Evolutionary conservation across 1,140 invertebrate genomes (phyloP).

Genomic region (Ceratina japonica): DNA sequence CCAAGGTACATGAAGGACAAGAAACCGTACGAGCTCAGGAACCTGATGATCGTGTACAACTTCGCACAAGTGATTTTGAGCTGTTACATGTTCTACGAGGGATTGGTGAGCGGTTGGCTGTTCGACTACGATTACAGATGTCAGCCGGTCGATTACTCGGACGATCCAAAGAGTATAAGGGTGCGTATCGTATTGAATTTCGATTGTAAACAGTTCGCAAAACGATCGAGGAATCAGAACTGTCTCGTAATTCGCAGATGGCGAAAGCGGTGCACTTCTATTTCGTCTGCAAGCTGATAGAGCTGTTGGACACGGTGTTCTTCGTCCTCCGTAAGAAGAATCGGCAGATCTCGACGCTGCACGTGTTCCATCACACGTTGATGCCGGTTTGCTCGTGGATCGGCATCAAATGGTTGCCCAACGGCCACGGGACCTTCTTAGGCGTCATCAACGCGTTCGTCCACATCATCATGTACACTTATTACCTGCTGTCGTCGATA

Average conservation of each 20-base stretch:
- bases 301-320: conserved; percentile 87
- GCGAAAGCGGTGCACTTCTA: conserved; percentile 76
- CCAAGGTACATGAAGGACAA: conserved; percentile 91
- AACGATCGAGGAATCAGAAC: too few relatives aligned
- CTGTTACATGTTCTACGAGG: conserved; percentile 86
- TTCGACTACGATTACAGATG: conserved; percentile 89
- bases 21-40: conserved; percentile 90
- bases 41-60: conserved; percentile 90
- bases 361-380: conserved; percentile 87
- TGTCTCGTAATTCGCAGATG: conserved; percentile 71
- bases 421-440: conserved; percentile 90
- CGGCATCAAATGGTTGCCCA: conserved; percentile 88
- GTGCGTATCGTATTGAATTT: conserved; percentile 81
- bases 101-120: conserved; percentile 83
- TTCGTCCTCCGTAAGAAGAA: conserved; percentile 91
- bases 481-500: conserved; percentile 90
- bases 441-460: conserved; percentile 93
- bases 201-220: too few relatives aligned
- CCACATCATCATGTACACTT: conserved; percentile 91
- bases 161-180: conserved; percentile 85
- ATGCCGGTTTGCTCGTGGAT: conserved; percentile 91
- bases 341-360: conserved; percentile 87
- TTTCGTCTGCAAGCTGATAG: conserved; percentile 82
- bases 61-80: conserved; percentile 87
- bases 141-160: conserved; percentile 90